Percentiles rank a stretch among this genome's conserved stretches.
Conservation (phyloP, 1,140 invertebrate species). For the Drosophila obscura region DNA sequence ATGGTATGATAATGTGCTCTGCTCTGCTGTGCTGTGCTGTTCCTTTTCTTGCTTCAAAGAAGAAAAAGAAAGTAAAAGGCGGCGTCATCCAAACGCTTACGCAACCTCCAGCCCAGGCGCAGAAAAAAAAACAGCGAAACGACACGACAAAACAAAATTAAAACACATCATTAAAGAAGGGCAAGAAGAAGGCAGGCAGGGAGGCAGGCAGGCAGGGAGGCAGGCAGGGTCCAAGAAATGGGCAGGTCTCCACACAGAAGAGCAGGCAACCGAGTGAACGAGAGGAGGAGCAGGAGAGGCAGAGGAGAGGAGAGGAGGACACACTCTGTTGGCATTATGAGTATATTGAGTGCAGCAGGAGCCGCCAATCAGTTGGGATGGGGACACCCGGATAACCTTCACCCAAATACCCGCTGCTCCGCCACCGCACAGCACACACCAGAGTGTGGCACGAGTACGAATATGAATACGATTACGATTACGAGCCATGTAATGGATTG, state of each 20-base stretch:
- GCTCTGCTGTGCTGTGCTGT: constrained; percentile 11
- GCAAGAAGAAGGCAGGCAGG: constrained; percentile 9
- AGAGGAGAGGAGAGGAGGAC: background rate
- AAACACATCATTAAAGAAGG: constrained; percentile 72
- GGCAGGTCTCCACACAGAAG: constrained; percentile 26
- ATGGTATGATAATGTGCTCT: background rate
- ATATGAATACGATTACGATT: too few species aligned
- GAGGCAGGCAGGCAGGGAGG: background rate
- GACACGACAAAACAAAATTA: constrained; percentile 55
- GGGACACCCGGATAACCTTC: constrained; percentile 54
- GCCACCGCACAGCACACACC: background rate
- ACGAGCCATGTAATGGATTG: constrained; percentile 2
- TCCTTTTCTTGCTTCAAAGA: constrained; percentile 34
- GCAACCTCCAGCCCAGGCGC: constrained; percentile 42
- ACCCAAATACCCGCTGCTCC: constrained; percentile 41
- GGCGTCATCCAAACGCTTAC: constrained; percentile 62
- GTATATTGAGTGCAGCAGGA: constrained; percentile 30
- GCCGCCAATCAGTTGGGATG: background rate
- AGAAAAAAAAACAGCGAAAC: constrained; percentile 31
- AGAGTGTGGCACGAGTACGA: too few species aligned
- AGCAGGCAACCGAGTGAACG: background rate
- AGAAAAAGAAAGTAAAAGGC: constrained; percentile 78
- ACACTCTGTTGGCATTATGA: background rate
- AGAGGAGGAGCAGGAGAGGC: background rate
- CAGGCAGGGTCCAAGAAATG: constrained; percentile 36